These are phyloP conservation scores for Menidia menidia DNA, from an alignment of 2,797 vertebrate genomes.

Conservation along the genomic window DNA sequence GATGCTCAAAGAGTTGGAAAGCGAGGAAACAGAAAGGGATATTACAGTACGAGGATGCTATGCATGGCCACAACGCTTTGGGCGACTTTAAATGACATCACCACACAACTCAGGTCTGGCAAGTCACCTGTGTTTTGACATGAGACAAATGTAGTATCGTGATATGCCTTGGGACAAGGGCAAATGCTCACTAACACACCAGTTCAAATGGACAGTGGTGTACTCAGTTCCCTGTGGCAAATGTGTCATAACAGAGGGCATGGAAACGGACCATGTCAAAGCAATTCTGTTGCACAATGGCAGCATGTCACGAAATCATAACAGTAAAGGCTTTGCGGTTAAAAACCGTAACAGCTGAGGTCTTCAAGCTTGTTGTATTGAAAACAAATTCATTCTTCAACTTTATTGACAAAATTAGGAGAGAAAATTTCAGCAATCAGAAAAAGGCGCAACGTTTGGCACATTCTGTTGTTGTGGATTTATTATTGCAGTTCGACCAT, in stretches of 20 bases:
- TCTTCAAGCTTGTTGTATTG: background rate
- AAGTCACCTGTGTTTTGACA: slow-evolving; percentile 62
- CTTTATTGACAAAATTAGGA: background rate
- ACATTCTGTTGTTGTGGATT: background rate
- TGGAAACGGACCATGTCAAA: slow-evolving; percentile 51
- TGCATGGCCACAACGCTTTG: slow-evolving; percentile 29
- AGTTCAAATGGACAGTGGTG: slow-evolving; percentile 21
- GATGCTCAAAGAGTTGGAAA: slow-evolving; percentile 69
- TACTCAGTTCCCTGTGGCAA: slow-evolving; percentile 40
- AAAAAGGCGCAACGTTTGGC: too few relatives aligned
- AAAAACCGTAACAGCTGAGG: background rate
- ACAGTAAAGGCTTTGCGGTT: background rate
- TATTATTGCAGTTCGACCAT: background rate
- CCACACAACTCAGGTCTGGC: slow-evolving; percentile 52
- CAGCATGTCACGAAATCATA: slow-evolving; percentile 16
- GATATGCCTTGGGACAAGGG: slow-evolving; percentile 34
- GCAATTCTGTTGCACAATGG: slow-evolving; percentile 37
- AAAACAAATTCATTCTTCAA: background rate
- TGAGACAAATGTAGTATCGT: slow-evolving; percentile 41
- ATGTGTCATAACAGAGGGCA: slow-evolving; percentile 53
- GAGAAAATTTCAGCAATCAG: too few relatives aligned
- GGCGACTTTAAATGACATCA: slow-evolving; percentile 50
- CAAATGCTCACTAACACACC: slow-evolving; percentile 14
- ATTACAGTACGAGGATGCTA: slow-evolving; percentile 37
- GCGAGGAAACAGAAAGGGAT: slow-evolving; percentile 60